Evolutionary conservation across 2,797 vertebrate species (phyloP).

Genomic region (Girardinus metallicus): DNA sequence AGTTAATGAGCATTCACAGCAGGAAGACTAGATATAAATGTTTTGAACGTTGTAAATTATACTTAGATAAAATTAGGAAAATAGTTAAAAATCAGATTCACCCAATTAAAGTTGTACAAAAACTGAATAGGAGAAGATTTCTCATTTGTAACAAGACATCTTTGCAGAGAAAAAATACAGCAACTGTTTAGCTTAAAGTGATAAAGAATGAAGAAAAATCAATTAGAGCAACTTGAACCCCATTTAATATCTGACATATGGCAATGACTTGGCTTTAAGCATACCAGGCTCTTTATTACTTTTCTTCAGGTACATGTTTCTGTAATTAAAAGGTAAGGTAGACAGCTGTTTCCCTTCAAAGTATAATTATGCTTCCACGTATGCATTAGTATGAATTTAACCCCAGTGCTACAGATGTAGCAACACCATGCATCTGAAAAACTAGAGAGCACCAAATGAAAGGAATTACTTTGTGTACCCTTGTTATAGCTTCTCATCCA

Average conservation of each 20-base stretch:
- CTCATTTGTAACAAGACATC: not conserved
- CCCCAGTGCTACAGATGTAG: constrained; percentile 16
- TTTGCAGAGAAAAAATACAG: not conserved
- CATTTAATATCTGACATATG: not conserved
- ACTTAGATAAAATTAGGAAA: not conserved
- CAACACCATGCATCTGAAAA: constrained; percentile 28
- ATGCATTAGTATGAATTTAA: constrained; percentile 29
- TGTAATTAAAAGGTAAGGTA: constrained; percentile 67
- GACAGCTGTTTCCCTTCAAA: constrained; percentile 73
- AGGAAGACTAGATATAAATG: not conserved
- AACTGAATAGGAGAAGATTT: not conserved
- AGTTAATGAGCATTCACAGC: not conserved
- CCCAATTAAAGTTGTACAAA: not conserved
- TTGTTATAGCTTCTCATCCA: constrained; percentile 2
- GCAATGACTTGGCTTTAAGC: constrained; percentile 19
- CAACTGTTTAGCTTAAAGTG: not conserved
- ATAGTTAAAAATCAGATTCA: not conserved
- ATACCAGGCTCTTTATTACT: constrained; percentile 47
- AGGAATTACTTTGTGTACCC: constrained; percentile 22
- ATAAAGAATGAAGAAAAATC: not conserved
- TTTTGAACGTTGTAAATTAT: not conserved
- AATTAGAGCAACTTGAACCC: too few relatives aligned
- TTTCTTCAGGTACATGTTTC: constrained; percentile 46
- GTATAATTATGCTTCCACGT: constrained; percentile 68
- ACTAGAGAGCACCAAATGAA: constrained; percentile 5